Evolutionary conservation across 1,140 invertebrate genomes (phyloP).

Genomic region (Eufriesea mexicana): DNA sequence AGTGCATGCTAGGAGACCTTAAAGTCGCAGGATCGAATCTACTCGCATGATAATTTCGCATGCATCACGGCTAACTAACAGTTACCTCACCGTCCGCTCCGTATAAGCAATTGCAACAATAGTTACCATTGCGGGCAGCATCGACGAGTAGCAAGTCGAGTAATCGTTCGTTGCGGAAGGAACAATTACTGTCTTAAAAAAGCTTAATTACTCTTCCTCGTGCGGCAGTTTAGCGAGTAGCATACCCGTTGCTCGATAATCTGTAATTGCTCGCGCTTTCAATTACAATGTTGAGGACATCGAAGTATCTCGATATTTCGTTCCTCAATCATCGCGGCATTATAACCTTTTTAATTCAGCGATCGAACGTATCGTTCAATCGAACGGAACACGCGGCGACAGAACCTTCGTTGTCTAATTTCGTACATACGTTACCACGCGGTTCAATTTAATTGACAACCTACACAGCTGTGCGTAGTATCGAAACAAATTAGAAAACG

Average conservation of each 20-base stretch:
- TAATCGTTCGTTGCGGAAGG: constrained; percentile 56
- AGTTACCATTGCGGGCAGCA: constrained; percentile 48
- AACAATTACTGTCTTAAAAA: constrained; percentile 64
- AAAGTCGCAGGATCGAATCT: constrained; percentile 37
- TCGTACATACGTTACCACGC: background rate
- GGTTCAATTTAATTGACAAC: constrained; percentile 21
- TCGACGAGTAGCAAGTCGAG: constrained; percentile 23
- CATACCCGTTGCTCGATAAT: constrained; percentile 7
- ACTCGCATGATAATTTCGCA: constrained; percentile 38
- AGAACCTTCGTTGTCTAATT: background rate
- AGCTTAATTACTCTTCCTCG: constrained; percentile 64
- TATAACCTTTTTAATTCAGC: background rate
- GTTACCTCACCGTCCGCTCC: constrained; percentile 47
- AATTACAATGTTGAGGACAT: background rate
- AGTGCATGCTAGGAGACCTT: constrained; percentile 26
- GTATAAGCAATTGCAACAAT: constrained; percentile 48
- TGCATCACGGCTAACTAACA: constrained; percentile 47
- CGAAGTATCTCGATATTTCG: background rate
- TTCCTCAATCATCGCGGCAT: too few species aligned
- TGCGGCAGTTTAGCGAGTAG: constrained; percentile 22
- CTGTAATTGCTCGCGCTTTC: constrained; percentile 8
- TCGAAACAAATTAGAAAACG: constrained; percentile 13
- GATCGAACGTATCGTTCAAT: background rate
- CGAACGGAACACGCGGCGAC: background rate
- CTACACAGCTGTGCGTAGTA: background rate